phyloP scores from a whole-genome alignment of 2,797 vertebrate species.

The Xyrichtys novacula region DNA sequence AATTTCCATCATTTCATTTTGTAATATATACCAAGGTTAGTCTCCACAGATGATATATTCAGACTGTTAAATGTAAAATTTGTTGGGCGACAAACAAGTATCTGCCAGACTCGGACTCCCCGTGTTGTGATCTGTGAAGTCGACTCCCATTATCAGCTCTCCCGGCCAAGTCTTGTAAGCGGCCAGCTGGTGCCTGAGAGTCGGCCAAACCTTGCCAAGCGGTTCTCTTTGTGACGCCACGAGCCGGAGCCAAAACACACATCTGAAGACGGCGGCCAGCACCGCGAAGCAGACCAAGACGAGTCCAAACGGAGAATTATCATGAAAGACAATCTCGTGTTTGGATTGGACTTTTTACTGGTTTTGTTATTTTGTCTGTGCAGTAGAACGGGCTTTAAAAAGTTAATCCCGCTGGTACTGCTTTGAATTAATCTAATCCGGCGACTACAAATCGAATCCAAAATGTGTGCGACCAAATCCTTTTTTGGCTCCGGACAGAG shows the following conservation, averaged over 20 bases:
- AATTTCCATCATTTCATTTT: slow-evolving; percentile 23
- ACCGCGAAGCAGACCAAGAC: background rate
- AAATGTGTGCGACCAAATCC: slow-evolving; percentile 29
- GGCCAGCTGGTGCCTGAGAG: slow-evolving; percentile 65
- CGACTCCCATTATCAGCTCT: slow-evolving; percentile 30
- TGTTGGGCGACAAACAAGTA: slow-evolving; percentile 28
- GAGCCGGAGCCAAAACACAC: slow-evolving; percentile 55
- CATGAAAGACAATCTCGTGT: slow-evolving; percentile 16
- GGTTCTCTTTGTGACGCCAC: slow-evolving; percentile 34
- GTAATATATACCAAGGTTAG: slow-evolving; percentile 45
- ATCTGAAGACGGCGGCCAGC: slow-evolving; percentile 46
- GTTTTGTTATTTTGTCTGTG: background rate
- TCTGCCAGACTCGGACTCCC: slow-evolving; percentile 17
- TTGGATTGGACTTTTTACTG: no score
- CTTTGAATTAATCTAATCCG: slow-evolving; percentile 33
- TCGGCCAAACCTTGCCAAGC: slow-evolving; percentile 64
- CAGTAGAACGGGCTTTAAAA: slow-evolving; percentile 9
- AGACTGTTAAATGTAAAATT: slow-evolving; percentile 21
- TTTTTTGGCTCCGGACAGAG: slow-evolving; percentile 38
- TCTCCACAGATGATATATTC: slow-evolving; percentile 31
- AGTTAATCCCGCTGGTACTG: background rate
- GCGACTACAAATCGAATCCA: slow-evolving; percentile 11
- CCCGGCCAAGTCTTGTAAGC: slow-evolving; percentile 60
- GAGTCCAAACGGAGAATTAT: slow-evolving; percentile 23
- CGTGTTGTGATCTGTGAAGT: slow-evolving; percentile 45